phyloP scores from a whole-genome alignment of 2,888 invertebrate genomes.

The Andrena praecox region DNA sequence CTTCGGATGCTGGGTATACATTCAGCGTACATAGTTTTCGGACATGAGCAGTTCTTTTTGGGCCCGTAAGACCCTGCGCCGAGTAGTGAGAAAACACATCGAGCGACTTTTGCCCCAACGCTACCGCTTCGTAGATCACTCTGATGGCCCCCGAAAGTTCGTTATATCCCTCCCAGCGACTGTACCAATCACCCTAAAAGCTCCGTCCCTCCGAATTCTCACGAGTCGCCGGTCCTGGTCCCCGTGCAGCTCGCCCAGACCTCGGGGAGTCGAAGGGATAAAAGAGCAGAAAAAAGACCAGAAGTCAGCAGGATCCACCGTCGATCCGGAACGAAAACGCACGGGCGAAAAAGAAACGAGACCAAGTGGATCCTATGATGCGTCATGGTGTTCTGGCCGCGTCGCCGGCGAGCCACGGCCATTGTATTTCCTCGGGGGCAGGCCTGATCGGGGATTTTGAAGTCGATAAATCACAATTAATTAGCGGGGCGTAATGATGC shows the following conservation, averaged over 20 bases:
- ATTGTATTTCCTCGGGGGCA: conserved; percentile 70
- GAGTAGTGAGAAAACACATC: too few relatives aligned
- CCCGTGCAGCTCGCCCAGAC: not conserved
- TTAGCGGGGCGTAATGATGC: conserved; percentile 84
- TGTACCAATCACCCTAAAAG: not conserved
- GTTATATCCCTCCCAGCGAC: too few relatives aligned
- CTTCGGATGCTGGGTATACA: too few relatives aligned
- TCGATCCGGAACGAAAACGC: conserved; percentile 45
- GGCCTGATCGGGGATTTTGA: conserved; percentile 74
- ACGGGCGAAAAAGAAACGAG: conserved; percentile 25
- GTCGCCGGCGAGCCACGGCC: conserved; percentile 47
- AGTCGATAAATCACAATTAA: conserved; percentile 85
- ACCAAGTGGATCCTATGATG: conserved; percentile 42
- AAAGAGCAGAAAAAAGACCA: not conserved
- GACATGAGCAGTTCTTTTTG: too few relatives aligned
- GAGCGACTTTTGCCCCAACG: too few relatives aligned
- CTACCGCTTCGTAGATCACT: too few relatives aligned
- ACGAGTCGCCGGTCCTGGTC: not conserved
- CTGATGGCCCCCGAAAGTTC: too few relatives aligned
- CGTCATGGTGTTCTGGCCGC: conserved; percentile 53
- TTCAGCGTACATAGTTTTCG: too few relatives aligned
- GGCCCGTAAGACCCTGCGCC: too few relatives aligned
- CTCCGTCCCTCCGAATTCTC: not conserved
- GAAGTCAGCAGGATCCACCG: conserved; percentile 11
- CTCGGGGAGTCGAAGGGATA: not conserved